A percentile compares a stretch with the other conserved stretches of the same genome.
Evolutionary conservation across 2,113 vertebrate genomes (phyloP).

Genomic region (Heterotis niloticus): DNA sequence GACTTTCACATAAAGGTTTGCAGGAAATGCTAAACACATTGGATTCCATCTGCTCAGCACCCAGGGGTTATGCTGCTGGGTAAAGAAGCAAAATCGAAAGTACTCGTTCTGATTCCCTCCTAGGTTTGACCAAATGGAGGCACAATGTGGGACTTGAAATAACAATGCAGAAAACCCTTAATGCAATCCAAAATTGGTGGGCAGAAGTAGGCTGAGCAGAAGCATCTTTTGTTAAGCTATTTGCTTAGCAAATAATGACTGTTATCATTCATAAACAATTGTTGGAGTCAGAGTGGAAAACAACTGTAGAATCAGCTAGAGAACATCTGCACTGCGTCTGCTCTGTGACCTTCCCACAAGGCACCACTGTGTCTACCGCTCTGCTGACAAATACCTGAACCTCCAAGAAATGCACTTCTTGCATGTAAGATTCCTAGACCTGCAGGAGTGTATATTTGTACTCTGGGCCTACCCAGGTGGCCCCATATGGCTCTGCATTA

Average conservation of each 20-base stretch:
- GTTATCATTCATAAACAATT: slow-evolving; percentile 5
- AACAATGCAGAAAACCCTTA: no score
- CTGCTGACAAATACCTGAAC: slow-evolving; percentile 68
- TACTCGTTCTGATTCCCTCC: neutral
- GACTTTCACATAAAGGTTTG: slow-evolving; percentile 25
- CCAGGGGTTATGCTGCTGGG: slow-evolving; percentile 28
- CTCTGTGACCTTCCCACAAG: slow-evolving; percentile 53
- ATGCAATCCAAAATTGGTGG: neutral
- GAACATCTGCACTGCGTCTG: slow-evolving; percentile 54
- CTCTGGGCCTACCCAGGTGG: slow-evolving; percentile 67
- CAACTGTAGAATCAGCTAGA: slow-evolving; percentile 35
- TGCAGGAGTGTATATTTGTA: slow-evolving; percentile 67
- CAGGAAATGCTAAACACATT: slow-evolving; percentile 41
- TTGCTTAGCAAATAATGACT: neutral
- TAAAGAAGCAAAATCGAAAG: slow-evolving; percentile 26
- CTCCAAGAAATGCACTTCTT: slow-evolving; percentile 49
- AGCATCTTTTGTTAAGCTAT: neutral
- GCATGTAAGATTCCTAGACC: slow-evolving; percentile 62
- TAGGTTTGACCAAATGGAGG: neutral
- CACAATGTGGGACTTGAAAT: neutral
- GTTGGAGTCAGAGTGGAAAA: no score
- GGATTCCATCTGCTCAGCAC: slow-evolving; percentile 29
- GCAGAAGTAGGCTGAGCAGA: neutral
- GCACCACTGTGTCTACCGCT: slow-evolving; percentile 59
- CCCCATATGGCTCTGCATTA: slow-evolving; percentile 37